These are phyloP conservation scores for Bubo bubo DNA, from an alignment of 2,113 vertebrate species.

Conservation along the genomic window DNA sequence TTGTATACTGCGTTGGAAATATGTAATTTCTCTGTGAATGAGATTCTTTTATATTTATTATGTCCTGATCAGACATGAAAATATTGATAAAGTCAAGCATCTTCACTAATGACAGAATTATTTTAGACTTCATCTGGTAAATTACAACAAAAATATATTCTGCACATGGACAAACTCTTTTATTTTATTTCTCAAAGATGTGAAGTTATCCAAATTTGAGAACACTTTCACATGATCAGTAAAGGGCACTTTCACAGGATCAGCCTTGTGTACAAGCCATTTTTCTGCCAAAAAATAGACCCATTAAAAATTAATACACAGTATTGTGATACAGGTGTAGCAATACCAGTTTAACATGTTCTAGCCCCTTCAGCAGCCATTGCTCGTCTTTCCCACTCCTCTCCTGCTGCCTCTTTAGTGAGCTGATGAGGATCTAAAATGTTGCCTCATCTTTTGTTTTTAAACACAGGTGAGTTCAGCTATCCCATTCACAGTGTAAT, in stretches of 20 bases:
- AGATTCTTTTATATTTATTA: not conserved
- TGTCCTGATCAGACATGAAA: not conserved
- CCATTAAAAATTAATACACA: not conserved
- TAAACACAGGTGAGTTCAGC: not conserved
- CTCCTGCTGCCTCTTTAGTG: not conserved
- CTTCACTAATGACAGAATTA: not conserved
- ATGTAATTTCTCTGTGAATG: not conserved
- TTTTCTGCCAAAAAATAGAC: not conserved
- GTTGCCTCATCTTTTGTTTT: not conserved
- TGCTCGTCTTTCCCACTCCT: rapidly evolving
- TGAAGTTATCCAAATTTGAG: not conserved
- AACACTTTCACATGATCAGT: not conserved
- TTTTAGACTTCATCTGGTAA: not conserved
- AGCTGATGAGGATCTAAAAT: not conserved
- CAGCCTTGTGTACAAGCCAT: not conserved
- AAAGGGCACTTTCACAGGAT: not conserved
- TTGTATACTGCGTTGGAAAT: not conserved
- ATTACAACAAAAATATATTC: not conserved
- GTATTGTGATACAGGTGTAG: not conserved
- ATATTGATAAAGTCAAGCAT: not conserved
- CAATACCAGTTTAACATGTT: not conserved
- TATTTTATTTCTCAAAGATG: not conserved
- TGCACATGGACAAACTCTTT: not conserved
- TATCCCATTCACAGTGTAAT: not conserved
- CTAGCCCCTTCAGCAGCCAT: not conserved